Conservation (phyloP, 2,797 vertebrate genomes). For the Enteromius trimaculatus region DNA sequence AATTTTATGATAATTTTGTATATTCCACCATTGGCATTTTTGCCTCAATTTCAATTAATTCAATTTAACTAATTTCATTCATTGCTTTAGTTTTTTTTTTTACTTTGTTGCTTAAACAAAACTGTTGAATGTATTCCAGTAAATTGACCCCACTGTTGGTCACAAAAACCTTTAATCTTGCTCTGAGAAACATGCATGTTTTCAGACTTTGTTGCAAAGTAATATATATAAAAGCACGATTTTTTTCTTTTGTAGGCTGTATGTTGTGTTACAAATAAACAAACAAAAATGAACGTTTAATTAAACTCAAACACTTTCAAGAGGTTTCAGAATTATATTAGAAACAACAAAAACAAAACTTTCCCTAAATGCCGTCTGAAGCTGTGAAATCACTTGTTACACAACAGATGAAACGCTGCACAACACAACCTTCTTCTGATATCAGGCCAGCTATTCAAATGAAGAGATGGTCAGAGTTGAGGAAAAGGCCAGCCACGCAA, state of each 20-base stretch:
- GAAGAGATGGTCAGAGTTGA: background rate
- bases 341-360: background rate
- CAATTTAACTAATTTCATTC: background rate
- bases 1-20: background rate
- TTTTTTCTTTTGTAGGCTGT: background rate
- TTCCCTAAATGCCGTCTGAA: background rate
- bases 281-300: background rate
- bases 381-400: background rate
- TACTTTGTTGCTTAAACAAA: no score
- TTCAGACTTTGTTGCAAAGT: background rate
- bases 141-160: background rate
- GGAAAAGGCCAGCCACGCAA: background rate
- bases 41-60: no score
- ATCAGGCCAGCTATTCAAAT: background rate
- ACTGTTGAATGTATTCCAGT: background rate
- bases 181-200: background rate
- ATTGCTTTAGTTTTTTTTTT: background rate
- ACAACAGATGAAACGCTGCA: background rate
- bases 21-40: background rate
- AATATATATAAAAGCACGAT: background rate
- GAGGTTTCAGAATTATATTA: background rate
- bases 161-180: background rate
- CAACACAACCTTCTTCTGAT: background rate
- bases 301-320: background rate
- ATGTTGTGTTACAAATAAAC: background rate